Percentiles rank a stretch among this genome's conserved stretches.
Conservation (phyloP, 2,113 vertebrate species). For the Kryptolebias marmoratus region DNA sequence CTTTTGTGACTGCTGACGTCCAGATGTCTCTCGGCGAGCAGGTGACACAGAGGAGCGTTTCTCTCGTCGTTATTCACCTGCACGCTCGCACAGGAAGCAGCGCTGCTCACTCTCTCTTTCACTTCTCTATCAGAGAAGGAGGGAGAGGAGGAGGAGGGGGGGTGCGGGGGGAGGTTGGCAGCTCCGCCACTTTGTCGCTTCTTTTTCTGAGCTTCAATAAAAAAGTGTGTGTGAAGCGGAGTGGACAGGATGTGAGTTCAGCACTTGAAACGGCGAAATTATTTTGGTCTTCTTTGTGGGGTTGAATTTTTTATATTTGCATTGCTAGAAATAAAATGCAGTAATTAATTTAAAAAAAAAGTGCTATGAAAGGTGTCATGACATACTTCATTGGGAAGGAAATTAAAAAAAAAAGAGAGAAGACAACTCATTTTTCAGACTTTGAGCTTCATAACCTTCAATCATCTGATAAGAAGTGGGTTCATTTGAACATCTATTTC, state of each 20-base stretch:
- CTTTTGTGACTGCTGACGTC: slow-evolving; percentile 1
- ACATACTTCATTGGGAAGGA: too few relatives aligned
- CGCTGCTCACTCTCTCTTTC: slow-evolving; percentile 56
- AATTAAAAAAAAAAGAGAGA: neutral
- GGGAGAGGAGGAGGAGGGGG: neutral
- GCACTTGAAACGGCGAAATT: neutral
- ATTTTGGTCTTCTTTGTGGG: neutral
- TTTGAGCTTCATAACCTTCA: too few relatives aligned
- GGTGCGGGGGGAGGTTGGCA: slow-evolving; percentile 10
- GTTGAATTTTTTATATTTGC: too few relatives aligned
- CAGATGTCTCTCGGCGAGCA: slow-evolving; percentile 38
- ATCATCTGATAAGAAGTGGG: too few relatives aligned
- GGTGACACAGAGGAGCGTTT: slow-evolving; percentile 28
- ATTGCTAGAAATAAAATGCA: neutral
- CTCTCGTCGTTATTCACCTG: slow-evolving; percentile 63
- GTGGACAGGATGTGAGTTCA: neutral
- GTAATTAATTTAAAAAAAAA: neutral
- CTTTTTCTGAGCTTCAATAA: slow-evolving; percentile 22
- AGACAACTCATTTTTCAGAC: too few relatives aligned
- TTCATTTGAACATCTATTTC: too few relatives aligned
- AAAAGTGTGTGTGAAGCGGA: neutral
- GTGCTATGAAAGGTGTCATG: neutral
- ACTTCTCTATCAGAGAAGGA: slow-evolving; percentile 58
- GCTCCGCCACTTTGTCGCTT: slow-evolving; percentile 4
- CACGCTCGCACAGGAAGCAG: slow-evolving; percentile 64